Base-by-base conservation (phyloP, 2,888 invertebrate genomes). In the Megastigmus dorsalis region DNA sequence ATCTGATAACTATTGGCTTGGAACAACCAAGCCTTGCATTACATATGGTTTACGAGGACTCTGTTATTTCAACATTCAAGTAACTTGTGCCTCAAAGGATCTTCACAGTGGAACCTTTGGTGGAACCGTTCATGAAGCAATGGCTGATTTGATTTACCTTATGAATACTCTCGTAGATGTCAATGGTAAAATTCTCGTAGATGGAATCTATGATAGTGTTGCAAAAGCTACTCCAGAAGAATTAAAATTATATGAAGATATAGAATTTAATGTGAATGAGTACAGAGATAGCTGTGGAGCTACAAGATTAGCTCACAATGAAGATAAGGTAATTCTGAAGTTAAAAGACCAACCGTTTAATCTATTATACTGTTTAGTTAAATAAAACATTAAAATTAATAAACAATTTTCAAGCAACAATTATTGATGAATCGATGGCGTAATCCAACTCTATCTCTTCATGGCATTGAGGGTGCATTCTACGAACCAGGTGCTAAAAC, bases 1-100 rank as follows among this genome's bases (percentile, higher is more conserved):
- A 85, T 98, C 98, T 23, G 99, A 99, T 88, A 99, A 98, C 89
- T 99, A 99, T 87, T 99, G 99, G 99, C 89, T 99, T 74, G 98
- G 99, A 1, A 97, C 94, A 76, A 94, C 93, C n/a, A 97, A 97
- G 85, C 99, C 99, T 0, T 99, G 99, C 86, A 92, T 99, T 75
- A 98, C 98, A 0, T 99, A 99, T 88, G 99, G 99, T 4, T 90
- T 99, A 10, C 91, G 98, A 79, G 99, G 99, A 15, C 91, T 97
- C 74, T 95, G 95, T 85, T 98, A 98, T 88, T 99, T 97, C 88
- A 92, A 92, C 82, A 84, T 97, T 45, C 96, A 97, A 88, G 92
- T 99, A 9, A 93, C 94, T 85, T 96, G 98, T 87, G 95, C 98
- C 9, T 88, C 89, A 43, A 97, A 96, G 89, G 99, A 99, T 90